These are phyloP conservation scores for Euwallacea similis DNA, from an alignment of 1,140 invertebrate genomes.

Conservation along the genomic window DNA sequence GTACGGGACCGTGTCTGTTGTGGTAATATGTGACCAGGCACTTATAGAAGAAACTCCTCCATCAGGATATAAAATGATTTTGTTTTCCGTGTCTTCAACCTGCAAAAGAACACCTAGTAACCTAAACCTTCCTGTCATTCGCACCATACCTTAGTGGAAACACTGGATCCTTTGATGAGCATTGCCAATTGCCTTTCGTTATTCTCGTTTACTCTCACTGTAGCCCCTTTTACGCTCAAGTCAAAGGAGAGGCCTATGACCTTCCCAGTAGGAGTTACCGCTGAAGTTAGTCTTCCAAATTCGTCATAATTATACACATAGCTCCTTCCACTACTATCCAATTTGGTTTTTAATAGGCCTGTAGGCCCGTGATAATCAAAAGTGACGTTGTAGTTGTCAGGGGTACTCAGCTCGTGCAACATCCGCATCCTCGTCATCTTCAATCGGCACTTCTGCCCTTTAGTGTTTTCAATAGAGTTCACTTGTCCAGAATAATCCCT, in stretches of 20 bases:
- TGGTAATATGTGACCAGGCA: slow-evolving; percentile 81
- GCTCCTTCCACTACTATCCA: slow-evolving; percentile 87
- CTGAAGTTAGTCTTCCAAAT: slow-evolving; percentile 86
- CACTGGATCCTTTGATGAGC: slow-evolving; percentile 84
- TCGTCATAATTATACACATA: slow-evolving; percentile 96
- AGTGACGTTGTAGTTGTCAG: slow-evolving; percentile 88
- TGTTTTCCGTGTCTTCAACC: slow-evolving; percentile 74
- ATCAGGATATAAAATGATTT: slow-evolving; percentile 77
- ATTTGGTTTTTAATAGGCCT: slow-evolving; percentile 83
- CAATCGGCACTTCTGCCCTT: slow-evolving; percentile 88
- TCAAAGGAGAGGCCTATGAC: slow-evolving; percentile 84
- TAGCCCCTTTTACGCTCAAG: slow-evolving; percentile 83
- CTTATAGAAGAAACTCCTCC: slow-evolving; percentile 77
- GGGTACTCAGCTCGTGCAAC: slow-evolving; percentile 84
- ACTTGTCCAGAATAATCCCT: slow-evolving; percentile 87
- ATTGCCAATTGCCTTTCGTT: slow-evolving; percentile 79
- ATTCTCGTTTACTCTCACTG: slow-evolving; percentile 81
- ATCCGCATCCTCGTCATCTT: slow-evolving; percentile 87
- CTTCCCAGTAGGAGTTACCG: slow-evolving; percentile 90
- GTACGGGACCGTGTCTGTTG: slow-evolving; percentile 84
- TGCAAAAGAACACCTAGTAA: slow-evolving; percentile 9
- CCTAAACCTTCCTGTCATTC: background rate
- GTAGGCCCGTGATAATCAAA: slow-evolving; percentile 91
- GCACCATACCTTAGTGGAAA: slow-evolving; percentile 68
- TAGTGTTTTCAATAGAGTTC: slow-evolving; percentile 92